Base-by-base conservation (phyloP, 2,797 vertebrate genomes). In the Eurystomus glaucurus region DNA sequence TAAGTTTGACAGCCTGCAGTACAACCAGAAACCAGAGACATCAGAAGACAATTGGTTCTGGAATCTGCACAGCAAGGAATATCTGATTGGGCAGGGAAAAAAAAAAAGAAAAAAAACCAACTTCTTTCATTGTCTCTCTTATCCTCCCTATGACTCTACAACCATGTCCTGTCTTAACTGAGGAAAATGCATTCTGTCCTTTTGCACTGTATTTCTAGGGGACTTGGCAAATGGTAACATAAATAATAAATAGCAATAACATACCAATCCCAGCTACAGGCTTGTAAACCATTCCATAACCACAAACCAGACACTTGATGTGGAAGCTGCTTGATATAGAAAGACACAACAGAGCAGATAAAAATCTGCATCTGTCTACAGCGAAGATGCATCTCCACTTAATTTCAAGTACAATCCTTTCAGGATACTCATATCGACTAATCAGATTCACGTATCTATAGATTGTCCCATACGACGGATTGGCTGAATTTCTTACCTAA, bases 311-410 rank as follows among this genome's bases (percentile, higher is more conserved):
- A 57, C 8, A 29, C 43, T 37, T 39, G 37, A 48, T 68, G 45
- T 69, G 31, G 50, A 87, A 69, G 46, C 23, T 92, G 41, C 46
- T 85, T 85, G 37, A 81, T 37, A 28, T 0, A 71, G 48, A 84
- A 93, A 68, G 69, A 66, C 18, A 3, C 10, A 75, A 45, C 43
- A 72, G 41, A 58, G 18, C 64, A 92, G 90, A 93, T 85, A 93
- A 81, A 87, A 92, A 88, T 83, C 89, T 95, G 78, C 58, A 89
- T 65, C 62, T 76, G 15, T 70, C 64, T 74, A 65, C 71, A 91
- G 45, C 28, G 64, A 57, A 92, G 93, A 88, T 57, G 15, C 48
- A 83, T 75, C 51, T 94, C 43, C 10, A 29, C 37, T 71, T 92
- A 39, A 75, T 66, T 87, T 70, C 17, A 2, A 71, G 31, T 65